Evolutionary conservation across 2,888 invertebrate species (phyloP), one percentile per base, ranked within the genome.

Genomic region (Brachylomia viminalis): DNA sequence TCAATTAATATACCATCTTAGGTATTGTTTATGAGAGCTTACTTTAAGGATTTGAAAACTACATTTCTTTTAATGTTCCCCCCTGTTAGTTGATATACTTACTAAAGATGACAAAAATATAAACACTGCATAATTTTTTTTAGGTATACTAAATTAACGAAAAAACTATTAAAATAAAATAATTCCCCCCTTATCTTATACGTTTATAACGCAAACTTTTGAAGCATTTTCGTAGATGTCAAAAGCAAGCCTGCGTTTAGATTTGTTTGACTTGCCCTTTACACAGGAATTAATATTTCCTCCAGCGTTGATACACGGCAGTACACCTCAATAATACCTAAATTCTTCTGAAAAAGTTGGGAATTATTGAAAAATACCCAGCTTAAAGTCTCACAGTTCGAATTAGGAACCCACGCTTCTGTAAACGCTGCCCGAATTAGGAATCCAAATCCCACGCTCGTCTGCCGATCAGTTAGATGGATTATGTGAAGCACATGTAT

Each of bases 401-500:
- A 68, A 17, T 61, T 61, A 54, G 1, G 2, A 52, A 27, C 45
- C 27, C 59, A 45, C 70, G 45, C 59, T 45, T 23, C 33, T 61
- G 30, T 15, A 54, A 56, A 49, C 17, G 54, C 30, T 54, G 8
- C 13, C 30, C 0, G 23, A 56, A 72, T 54, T n/a, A 64, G 20
- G 13, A 80, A 45, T 7, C 10, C 4, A 2, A 49, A 13, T 62
- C 72, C 42, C 42, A 71, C 79, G 13, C 70, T 23, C 23, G 59
- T 38, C 52, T 54, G 27, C 13, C 45, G 45, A 52, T 42, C 62
- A 56, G 56, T 79, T 33, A 49, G n/a, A 79, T 58, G 49, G 56
- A 77, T 72, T 77, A 72, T 47, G 38, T 62, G 62, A 72, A 54
- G 38, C 49, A 15, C 4, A 27, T 20, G 38, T 79, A n/a, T 72